Base-by-base conservation (phyloP, 2,888 invertebrate genomes). In the Plemyria rubiginata region DNA sequence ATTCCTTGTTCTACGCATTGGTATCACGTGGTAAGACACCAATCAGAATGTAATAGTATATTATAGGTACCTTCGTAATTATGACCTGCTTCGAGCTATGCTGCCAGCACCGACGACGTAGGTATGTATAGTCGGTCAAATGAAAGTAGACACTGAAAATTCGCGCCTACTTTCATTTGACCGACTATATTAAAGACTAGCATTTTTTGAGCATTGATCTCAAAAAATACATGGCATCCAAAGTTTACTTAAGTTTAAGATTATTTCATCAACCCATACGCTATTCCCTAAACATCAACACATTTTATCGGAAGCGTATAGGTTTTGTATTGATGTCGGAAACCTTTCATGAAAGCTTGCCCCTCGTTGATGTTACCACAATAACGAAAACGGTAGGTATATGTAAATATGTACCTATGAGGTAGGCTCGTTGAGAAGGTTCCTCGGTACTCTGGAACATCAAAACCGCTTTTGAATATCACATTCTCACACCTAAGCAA, bases 351-450 rank as follows among this genome's bases (percentile, higher is more conserved):
- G 56, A 53, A 60, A 77, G 80, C 80, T 82, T 79, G 79, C 82
- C 82, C 82, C 81, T 78, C 78, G 79, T 80, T 78, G 60, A 61
- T 74, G 73, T 70, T 60, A 74, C 74, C 74, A 76, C 80, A 75
- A 79, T 82, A 81, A 83, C 80, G 75, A 70, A 77, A 78, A 78
- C 79, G 78, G 80, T 82, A 76, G 80, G 76, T 62, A 62, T 80
- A 84, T 84, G 82, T 80, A 78, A 80, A 73, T 77, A 75, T 74
- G 72, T 72, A 38, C 36, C 11, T 38, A 65, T 72, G 74, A 72
- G 71, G 70, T 71, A 72, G 71, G 70, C 74, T 76, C 76, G 75
- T 79, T 76, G 74, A 75, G 72, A 77, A 72, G 79, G 76, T 79
- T 77, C 75, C 60, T 66, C 71, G 71, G 71, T 60, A 63, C 67